A percentile compares a stretch with the other conserved stretches of the same genome.
phyloP scores from a whole-genome alignment of 1,140 invertebrate species.

The Camponotus vicinus region DNA sequence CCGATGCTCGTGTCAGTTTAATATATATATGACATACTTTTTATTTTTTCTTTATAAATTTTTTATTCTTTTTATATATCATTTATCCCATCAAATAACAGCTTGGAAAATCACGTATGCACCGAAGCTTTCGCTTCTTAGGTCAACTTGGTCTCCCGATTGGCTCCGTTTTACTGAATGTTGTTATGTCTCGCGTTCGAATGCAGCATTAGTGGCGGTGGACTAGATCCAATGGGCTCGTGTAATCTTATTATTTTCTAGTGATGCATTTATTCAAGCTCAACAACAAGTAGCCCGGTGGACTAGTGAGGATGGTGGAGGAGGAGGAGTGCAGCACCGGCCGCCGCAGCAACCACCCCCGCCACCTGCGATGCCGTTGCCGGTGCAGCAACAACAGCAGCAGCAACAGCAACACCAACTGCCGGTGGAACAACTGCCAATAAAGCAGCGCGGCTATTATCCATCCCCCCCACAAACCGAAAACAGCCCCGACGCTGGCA shows the following conservation, averaged over 20 bases:
- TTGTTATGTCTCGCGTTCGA: slow-evolving; percentile 61
- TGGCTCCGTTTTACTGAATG: slow-evolving; percentile 49
- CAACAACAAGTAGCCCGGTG: slow-evolving; percentile 96
- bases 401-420: slow-evolving; percentile 71
- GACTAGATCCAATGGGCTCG: slow-evolving; percentile 83
- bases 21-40: too few species aligned
- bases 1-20: neutral
- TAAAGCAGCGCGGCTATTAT: slow-evolving; percentile 81
- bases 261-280: slow-evolving; percentile 97
- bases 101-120: slow-evolving; percentile 22
- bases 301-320: slow-evolving; percentile 92
- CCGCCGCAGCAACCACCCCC: slow-evolving; percentile 82
- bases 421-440: slow-evolving; percentile 75
- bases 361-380: slow-evolving; percentile 72
- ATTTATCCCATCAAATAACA: neutral
- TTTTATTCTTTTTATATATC: neutral
- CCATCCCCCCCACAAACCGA: slow-evolving; percentile 80
- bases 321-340: slow-evolving; percentile 87
- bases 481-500: slow-evolving; percentile 74
- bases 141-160: slow-evolving; percentile 31
- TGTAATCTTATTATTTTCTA: slow-evolving; percentile 92
- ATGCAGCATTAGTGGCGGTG: slow-evolving; percentile 81
- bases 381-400: slow-evolving; percentile 79
- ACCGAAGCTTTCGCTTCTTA: neutral
- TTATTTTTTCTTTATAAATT: neutral